Percentiles rank a stretch among this genome's conserved stretches.
phyloP scores from a whole-genome alignment of 2,797 vertebrate species.

The Takifugu ocellatus region DNA sequence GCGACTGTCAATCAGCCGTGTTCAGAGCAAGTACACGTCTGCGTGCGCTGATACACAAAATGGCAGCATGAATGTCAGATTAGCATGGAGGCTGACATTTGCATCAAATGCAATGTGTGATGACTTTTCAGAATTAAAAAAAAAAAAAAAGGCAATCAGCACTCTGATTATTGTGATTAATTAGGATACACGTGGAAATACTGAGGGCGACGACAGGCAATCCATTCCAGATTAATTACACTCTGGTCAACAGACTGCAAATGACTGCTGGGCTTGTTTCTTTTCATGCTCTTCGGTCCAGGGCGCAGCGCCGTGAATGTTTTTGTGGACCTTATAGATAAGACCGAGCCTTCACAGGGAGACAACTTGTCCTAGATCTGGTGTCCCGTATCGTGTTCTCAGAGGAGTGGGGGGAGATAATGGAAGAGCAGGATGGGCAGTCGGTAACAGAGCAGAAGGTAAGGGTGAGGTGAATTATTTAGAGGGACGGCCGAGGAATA shows the following conservation, averaged over 20 bases:
- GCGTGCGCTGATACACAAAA: constrained; percentile 36
- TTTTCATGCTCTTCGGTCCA: constrained; percentile 39
- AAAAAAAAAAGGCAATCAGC: constrained; percentile 17
- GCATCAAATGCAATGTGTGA: constrained; percentile 32
- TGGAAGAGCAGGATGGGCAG: constrained; percentile 27
- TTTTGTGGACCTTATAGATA: constrained; percentile 19
- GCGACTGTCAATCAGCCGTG: constrained; percentile 20
- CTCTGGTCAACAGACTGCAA: constrained; percentile 11
- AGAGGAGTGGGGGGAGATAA: constrained; percentile 31
- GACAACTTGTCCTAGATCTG: constrained; percentile 46
- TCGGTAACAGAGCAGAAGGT: constrained; percentile 9
- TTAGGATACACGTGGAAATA: constrained; percentile 36
- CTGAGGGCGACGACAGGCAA: constrained; percentile 40
- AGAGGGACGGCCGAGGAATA: neutral
- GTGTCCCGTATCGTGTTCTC: constrained; percentile 40
- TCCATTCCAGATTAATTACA: constrained; percentile 46
- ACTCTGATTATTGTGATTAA: constrained; percentile 38
- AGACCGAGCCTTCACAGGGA: constrained; percentile 24
- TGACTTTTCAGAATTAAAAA: constrained; percentile 20
- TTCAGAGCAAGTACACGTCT: constrained; percentile 21
- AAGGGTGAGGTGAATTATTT: constrained; percentile 2
- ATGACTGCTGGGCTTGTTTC: constrained; percentile 24
- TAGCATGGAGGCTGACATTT: constrained; percentile 50
- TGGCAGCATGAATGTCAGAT: constrained; percentile 47
- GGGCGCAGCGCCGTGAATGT: neutral